Evolutionary conservation across 2,113 vertebrate species (phyloP).

Genomic region (Marmota flaviventris): DNA sequence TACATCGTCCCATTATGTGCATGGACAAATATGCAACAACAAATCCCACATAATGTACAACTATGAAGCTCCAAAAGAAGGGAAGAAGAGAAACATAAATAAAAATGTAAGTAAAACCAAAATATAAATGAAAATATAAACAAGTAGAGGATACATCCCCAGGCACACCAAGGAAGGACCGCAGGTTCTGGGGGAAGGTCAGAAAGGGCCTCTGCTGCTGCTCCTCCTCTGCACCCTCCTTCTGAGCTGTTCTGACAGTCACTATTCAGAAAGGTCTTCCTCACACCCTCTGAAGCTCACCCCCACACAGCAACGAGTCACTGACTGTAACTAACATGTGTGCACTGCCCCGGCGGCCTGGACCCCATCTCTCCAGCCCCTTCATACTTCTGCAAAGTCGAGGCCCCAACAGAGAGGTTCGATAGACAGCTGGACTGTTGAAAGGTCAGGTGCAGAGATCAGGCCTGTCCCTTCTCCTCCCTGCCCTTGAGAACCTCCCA

Average conservation of each 20-base stretch:
- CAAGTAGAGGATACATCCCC: too few relatives aligned
- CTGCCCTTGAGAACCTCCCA: not conserved
- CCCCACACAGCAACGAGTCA: not conserved
- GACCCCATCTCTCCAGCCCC: not conserved
- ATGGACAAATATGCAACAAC: too few relatives aligned
- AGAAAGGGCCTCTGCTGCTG: not conserved
- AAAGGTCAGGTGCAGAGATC: not conserved
- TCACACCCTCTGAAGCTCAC: not conserved
- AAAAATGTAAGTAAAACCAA: too few relatives aligned
- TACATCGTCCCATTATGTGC: too few relatives aligned
- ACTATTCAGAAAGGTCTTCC: slow-evolving; percentile 7
- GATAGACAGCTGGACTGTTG: not conserved
- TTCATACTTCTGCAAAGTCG: not conserved
- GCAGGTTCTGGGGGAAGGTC: not conserved
- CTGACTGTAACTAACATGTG: not conserved
- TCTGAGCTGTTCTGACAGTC: not conserved
- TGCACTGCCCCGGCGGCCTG: not conserved
- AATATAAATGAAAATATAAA: too few relatives aligned
- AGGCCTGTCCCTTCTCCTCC: not conserved
- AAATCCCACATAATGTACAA: too few relatives aligned
- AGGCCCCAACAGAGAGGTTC: not conserved
- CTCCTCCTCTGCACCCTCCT: not conserved
- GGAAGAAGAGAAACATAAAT: too few relatives aligned
- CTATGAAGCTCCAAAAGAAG: too few relatives aligned
- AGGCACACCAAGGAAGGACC: too few relatives aligned